Evolutionary conservation across 2,888 invertebrate species (phyloP), one percentile per base, ranked within the genome.

Genomic region (Silvanus unidentatus): DNA sequence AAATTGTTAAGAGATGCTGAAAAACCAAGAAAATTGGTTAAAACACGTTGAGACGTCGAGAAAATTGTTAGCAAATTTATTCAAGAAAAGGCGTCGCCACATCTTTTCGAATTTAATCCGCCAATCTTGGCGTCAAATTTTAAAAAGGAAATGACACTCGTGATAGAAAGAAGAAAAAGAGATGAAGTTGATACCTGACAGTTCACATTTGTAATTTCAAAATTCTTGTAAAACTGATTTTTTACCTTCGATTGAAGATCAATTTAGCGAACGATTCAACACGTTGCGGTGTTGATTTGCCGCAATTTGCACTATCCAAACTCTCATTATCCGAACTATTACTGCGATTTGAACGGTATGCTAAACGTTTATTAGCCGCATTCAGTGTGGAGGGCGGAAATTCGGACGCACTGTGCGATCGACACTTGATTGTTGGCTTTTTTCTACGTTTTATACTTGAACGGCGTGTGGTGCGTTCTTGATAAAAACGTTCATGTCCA

Each of bases 401-500:
- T 62, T 84, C 85, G 2, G 80, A 80, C 0, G 82, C 84, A 9
- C 84, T 84, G 66, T 82, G 83, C 15, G 84, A 79, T 45, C 85
- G 72, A 47, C 81, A 74, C 48, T 81, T 76, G n/a, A 79, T 77
- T 11, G 77, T 77, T 27, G 74, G 75, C 35, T 74, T 76, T 65
- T 78, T 78, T 64, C 75, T 76, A 68, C 75, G 57, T 41, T 56
- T 55, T 11, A 56, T 58, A 40, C 48, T 50, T 6, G 45, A 50
- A n/a, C 64, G 74, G 71, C 55, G 51, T 59, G 75, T 72, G 11
- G 73, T 69, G 1, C 85, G 72, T 45, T 83, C 81, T 63, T 85
- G 84, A 59, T 85, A 88, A 66, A 88, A 89, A 57, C 87, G 75
- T 61, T 89, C 89, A 60, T 89, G 89, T 0, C 88, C 89, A 5